Conservation (phyloP, 53 echinoderm and acorn worm genomes). For the Mesocentrotus franciscanus region DNA sequence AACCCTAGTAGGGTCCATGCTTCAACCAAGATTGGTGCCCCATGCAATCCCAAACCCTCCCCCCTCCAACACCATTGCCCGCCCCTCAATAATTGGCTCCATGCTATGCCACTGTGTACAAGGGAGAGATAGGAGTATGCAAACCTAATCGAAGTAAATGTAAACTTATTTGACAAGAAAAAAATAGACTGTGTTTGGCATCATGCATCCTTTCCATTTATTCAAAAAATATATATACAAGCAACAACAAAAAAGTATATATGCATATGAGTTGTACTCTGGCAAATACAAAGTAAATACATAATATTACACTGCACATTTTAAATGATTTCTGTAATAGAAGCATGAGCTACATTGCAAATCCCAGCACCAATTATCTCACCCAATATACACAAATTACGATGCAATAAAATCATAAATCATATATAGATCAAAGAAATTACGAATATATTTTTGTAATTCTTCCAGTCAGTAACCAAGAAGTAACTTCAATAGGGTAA, state of each 20-base stretch:
- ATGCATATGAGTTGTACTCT: neutral
- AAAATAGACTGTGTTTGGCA: neutral
- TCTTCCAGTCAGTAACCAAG: too few species aligned
- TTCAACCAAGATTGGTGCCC: too few species aligned
- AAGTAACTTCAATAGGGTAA: too few species aligned
- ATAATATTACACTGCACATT: neutral
- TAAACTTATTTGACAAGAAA: neutral
- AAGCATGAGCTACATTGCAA: neutral
- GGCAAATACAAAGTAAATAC: neutral
- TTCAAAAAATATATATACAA: neutral
- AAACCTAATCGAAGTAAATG: neutral
- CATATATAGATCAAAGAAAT: too few species aligned
- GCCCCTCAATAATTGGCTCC: too few species aligned
- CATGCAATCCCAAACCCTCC: too few species aligned
- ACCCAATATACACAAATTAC: neutral
- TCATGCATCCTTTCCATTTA: neutral
- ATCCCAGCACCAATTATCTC: neutral
- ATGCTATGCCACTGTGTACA: too few species aligned
- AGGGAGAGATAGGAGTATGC: too few species aligned
- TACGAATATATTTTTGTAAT: too few species aligned
- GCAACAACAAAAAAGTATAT: neutral
- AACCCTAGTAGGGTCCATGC: too few species aligned
- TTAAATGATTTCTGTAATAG: neutral
- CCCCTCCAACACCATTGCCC: too few species aligned
- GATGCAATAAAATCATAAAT: neutral